Evolutionary conservation across 2,888 invertebrate genomes (phyloP).

Genomic region (Agelastica alni): DNA sequence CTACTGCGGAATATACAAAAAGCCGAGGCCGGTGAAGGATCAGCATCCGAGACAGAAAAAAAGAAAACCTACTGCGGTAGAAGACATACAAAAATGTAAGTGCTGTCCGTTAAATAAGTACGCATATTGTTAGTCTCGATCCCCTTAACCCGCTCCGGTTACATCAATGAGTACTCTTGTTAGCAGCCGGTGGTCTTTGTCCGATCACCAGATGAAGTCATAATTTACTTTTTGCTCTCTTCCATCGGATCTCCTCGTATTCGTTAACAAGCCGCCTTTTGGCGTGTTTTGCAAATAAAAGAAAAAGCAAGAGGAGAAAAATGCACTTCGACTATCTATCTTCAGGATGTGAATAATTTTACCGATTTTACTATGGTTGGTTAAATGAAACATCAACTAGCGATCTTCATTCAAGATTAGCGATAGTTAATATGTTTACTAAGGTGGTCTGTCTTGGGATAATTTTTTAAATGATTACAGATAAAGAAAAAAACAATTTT

Average conservation of each 20-base stretch:
- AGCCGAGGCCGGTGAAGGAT: too few relatives aligned
- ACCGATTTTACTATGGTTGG: background rate
- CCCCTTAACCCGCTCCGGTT: background rate
- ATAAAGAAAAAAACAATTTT: too few relatives aligned
- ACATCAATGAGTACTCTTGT: slow-evolving; percentile 18
- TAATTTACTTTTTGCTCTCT: slow-evolving; percentile 37
- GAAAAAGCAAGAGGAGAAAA: background rate
- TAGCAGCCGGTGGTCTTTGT: slow-evolving; percentile 36
- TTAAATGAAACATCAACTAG: background rate
- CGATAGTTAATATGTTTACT: background rate
- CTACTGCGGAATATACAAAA: too few relatives aligned
- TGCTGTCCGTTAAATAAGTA: too few relatives aligned
- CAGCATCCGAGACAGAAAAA: too few relatives aligned
- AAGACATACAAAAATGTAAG: too few relatives aligned
- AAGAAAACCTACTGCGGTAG: too few relatives aligned
- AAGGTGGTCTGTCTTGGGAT: background rate
- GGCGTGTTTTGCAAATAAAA: slow-evolving; percentile 17
- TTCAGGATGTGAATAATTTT: background rate
- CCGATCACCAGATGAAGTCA: slow-evolving; percentile 34
- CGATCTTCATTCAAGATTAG: background rate
- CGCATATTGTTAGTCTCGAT: too few relatives aligned
- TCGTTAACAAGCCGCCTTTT: slow-evolving; percentile 40
- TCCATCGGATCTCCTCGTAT: slow-evolving; percentile 32
- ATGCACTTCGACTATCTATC: background rate
- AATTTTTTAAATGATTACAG: too few relatives aligned